A percentile compares a stretch with the other conserved stretches of the same genome.
These are phyloP conservation scores for Danio rerio DNA, from an alignment of 2,113 vertebrate species.

Conservation along the genomic window DNA sequence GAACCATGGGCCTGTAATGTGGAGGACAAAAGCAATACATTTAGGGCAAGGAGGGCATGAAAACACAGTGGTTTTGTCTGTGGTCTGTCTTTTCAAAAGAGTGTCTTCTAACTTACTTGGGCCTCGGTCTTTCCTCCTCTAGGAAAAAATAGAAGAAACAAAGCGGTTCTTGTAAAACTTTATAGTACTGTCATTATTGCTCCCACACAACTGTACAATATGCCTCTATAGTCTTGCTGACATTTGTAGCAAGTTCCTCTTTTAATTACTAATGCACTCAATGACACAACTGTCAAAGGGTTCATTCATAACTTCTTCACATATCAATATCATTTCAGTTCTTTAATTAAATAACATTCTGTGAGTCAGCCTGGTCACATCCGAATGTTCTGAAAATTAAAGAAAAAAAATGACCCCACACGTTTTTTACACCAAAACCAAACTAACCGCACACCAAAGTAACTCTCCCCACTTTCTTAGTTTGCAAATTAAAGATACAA, in stretches of 20 bases:
- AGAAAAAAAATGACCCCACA: no score
- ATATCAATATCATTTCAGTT: neutral
- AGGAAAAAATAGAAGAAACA: slow-evolving; percentile 33
- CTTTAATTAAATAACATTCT: neutral
- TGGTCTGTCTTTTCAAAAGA: no score
- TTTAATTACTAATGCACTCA: neutral
- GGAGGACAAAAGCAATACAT: neutral
- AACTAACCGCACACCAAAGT: no score
- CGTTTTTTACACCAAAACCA: no score
- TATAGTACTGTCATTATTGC: neutral
- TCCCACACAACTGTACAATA: neutral
- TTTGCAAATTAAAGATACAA: no score
- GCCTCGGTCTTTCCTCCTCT: slow-evolving; percentile 79
- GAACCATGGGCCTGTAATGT: slow-evolving; percentile 69
- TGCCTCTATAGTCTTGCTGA: neutral
- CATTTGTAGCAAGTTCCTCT: neutral
- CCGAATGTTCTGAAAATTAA: no score
- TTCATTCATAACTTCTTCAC: neutral
- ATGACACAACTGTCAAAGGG: neutral
- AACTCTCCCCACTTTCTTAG: no score
- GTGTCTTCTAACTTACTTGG: slow-evolving; percentile 70
- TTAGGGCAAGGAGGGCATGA: no score
- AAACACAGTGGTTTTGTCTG: neutral
- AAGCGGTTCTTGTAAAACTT: neutral
- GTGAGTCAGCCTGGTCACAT: no score